phyloP scores from a whole-genome alignment of 2,113 vertebrate genomes.

The Prochilodus magdalenae region DNA sequence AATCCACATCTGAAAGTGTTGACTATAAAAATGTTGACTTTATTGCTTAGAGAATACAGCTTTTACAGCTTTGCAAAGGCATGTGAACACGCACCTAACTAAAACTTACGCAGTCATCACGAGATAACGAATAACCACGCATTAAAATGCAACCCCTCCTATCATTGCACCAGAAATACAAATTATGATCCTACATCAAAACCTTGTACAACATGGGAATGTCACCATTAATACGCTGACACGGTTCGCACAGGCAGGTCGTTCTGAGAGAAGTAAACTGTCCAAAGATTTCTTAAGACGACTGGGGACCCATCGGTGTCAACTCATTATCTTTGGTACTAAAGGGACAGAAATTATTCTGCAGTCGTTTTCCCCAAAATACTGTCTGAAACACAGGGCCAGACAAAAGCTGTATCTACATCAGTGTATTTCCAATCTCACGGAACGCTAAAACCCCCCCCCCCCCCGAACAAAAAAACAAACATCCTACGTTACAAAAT shows the following conservation, averaged over 20 bases:
- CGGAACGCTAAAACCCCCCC: slow-evolving; percentile 60
- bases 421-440: slow-evolving; percentile 52
- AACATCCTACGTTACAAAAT: slow-evolving; percentile 49
- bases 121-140: slow-evolving; percentile 80
- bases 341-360: slow-evolving; percentile 65
- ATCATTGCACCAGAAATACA: slow-evolving; percentile 80
- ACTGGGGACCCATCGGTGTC: slow-evolving; percentile 48
- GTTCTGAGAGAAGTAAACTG: slow-evolving; percentile 61
- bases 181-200: slow-evolving; percentile 79
- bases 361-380: slow-evolving; percentile 65
- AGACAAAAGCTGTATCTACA: slow-evolving; percentile 55
- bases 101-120: slow-evolving; percentile 85
- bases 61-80: slow-evolving; percentile 91
- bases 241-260: slow-evolving; percentile 45
- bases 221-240: slow-evolving; percentile 53
- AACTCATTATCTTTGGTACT: slow-evolving; percentile 74
- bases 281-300: slow-evolving; percentile 50
- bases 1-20: slow-evolving; percentile 34
- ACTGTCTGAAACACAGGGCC: slow-evolving; percentile 68
- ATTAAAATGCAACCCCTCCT: slow-evolving; percentile 86
- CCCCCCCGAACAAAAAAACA: slow-evolving; percentile 57
- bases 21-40: slow-evolving; percentile 92
- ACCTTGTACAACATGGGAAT: slow-evolving; percentile 66
- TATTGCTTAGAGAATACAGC: slow-evolving; percentile 99
- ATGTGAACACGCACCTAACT: slow-evolving; percentile 83